Evolutionary conservation across 2,797 vertebrate genomes (phyloP).

Genomic region (Coregonus ussuriensis): DNA sequence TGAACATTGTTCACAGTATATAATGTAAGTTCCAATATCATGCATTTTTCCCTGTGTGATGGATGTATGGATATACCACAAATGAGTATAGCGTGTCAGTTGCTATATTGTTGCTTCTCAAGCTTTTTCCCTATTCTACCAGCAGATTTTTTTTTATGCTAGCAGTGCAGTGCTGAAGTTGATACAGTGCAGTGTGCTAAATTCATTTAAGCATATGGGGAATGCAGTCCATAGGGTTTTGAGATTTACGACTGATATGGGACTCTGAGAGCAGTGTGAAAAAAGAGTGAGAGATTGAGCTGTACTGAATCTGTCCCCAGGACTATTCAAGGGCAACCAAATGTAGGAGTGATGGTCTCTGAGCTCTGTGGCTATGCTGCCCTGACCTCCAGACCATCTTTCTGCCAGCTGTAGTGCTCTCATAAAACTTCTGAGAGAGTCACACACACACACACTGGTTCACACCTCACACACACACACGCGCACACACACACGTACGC

Average conservation of each 20-base stretch:
- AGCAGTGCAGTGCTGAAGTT: background rate
- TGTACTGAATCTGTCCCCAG: slow-evolving; percentile 34
- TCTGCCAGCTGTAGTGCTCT: slow-evolving; percentile 18
- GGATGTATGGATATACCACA: background rate
- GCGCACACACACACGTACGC: background rate
- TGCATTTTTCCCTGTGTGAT: background rate
- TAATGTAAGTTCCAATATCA: background rate
- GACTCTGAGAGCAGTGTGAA: slow-evolving; percentile 20
- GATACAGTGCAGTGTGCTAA: slow-evolving; percentile 1
- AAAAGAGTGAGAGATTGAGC: slow-evolving; percentile 38
- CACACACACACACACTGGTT: background rate
- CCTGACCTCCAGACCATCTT: slow-evolving; percentile 29
- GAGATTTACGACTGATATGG: slow-evolving; percentile 41
- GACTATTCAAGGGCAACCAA: slow-evolving; percentile 29
- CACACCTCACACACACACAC: background rate
- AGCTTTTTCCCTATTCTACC: background rate
- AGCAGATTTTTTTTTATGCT: background rate
- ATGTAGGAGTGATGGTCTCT: slow-evolving; percentile 20
- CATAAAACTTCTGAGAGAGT: slow-evolving; percentile 1
- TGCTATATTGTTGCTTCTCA: background rate
- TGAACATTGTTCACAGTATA: no score
- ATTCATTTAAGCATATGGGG: slow-evolving; percentile 16
- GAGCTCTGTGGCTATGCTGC: background rate
- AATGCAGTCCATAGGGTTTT: background rate
- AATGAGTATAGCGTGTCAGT: background rate